phyloP scores from a whole-genome alignment of 1,140 invertebrate genomes.

The Eueides isabella region DNA sequence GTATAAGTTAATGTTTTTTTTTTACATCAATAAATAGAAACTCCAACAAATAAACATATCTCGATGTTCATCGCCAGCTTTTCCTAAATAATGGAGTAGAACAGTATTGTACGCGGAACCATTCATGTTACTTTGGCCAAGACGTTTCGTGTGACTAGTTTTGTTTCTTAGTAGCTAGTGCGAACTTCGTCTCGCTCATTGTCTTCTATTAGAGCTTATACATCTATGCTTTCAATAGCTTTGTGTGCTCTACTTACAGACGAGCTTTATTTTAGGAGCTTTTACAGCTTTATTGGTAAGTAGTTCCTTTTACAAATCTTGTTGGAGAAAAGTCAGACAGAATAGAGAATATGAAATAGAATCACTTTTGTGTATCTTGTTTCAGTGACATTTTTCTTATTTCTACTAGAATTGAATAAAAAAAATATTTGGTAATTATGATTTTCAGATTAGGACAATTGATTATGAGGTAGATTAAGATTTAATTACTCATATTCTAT shows the following conservation, averaged over 20 bases:
- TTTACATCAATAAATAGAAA: background rate
- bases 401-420: background rate
- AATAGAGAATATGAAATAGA: background rate
- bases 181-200: constrained; percentile 16
- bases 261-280: constrained; percentile 1
- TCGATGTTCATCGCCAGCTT: background rate
- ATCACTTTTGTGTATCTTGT: background rate
- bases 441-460: background rate
- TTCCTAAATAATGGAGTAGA: constrained; percentile 1
- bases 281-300: background rate
- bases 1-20: background rate
- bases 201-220: constrained; percentile 23
- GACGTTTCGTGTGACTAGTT: constrained; percentile 29
- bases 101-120: constrained; percentile 23
- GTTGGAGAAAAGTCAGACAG: background rate
- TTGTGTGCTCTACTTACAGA: background rate
- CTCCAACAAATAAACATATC: background rate
- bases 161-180: constrained; percentile 20
- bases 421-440: background rate
- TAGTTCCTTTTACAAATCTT: background rate
- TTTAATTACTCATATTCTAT: background rate
- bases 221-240: constrained; percentile 11
- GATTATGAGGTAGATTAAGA: background rate
- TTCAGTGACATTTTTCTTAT: background rate
- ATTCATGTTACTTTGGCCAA: constrained; percentile 29